Evolutionary conservation across 2,888 invertebrate genomes (phyloP), one percentile per base, ranked within the genome.

Genomic region (Ochropleura plecta): DNA sequence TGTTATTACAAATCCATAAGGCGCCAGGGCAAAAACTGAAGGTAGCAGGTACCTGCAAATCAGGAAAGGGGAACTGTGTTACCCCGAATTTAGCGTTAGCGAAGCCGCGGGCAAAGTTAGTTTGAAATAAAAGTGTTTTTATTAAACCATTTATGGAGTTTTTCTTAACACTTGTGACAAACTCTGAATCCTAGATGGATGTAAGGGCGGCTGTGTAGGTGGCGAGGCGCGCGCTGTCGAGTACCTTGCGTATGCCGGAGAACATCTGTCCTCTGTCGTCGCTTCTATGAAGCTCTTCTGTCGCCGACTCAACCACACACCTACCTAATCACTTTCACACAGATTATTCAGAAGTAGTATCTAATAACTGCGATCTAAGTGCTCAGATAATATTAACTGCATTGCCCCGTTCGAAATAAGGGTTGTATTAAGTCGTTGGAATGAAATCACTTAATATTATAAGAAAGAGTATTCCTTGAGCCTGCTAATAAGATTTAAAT

Each of bases 401-500:
- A 51, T 51, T 14, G 49, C n/a, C 20, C 44, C 30, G 30, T 30
- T 57, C 20, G 20, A 44, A 53, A 53, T 66, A 42, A 42, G n/a
- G 16, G 9, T 51, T 16, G 30, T 18, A 49, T 6, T n/a, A n/a
- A 18, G 18, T 12, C 18, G 44, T 68, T 46, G n/a, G 9, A 67
- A 44, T 55, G 7, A 67, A 44, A 30, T 44, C 7, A 12, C 53
- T 18, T 44, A 10, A 44, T n/a, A 62, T 48, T 9, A 6, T 48
- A 14, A 44, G 42, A 64, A 18, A 44, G 5, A 6, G 3, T 57
- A 18, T 48, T 42, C 9, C n/a, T 12, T 7, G 10, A 53, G 30
- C 14, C 14, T 14, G 14, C 9, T 57, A 18, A 48, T 59, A 42
- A 42, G 42, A 72, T 49, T 72, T 5, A 42, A 70, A 70, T 42